Evolutionary conservation across 2,113 vertebrate species (phyloP).

Genomic region (Petroica traversi): DNA sequence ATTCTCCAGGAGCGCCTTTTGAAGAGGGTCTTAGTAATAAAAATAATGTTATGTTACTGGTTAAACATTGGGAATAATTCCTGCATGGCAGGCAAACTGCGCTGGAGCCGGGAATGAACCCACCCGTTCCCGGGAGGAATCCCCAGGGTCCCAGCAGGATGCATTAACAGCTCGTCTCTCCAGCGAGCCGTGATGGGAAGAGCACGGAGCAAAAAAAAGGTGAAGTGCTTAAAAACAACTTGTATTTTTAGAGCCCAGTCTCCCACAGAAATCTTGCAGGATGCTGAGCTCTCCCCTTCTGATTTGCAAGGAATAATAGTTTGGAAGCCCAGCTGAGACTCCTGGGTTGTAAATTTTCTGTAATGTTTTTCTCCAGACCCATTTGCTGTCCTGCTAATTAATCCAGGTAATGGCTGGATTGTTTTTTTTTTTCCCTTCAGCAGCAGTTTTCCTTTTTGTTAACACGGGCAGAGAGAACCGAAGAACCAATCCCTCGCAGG

Average conservation of each 20-base stretch:
- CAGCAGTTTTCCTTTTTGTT: constrained; percentile 38
- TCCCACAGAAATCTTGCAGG: not conserved
- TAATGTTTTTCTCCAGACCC: not conserved
- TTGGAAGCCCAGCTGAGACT: not conserved
- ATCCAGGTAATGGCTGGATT: not conserved
- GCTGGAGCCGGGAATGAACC: not conserved
- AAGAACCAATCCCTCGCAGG: constrained; percentile 3
- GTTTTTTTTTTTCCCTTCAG: not conserved
- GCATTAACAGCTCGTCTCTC: not conserved
- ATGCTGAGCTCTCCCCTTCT: not conserved
- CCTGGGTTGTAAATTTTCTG: not conserved
- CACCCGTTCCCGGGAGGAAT: not conserved
- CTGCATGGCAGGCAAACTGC: not conserved
- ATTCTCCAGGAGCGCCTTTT: not conserved
- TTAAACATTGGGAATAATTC: constrained; percentile 38
- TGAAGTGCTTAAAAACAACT: constrained; percentile 39
- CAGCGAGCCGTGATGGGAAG: not conserved
- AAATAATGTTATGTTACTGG: not conserved
- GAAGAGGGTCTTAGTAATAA: not conserved
- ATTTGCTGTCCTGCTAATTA: constrained; percentile 13
- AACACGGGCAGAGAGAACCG: not conserved
- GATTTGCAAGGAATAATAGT: not conserved
- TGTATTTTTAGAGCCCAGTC: not conserved
- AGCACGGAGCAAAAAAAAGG: not conserved
- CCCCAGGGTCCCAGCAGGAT: not conserved